Base-by-base conservation (phyloP, 2,797 vertebrate genomes). In the Malurus leucopterus region DNA sequence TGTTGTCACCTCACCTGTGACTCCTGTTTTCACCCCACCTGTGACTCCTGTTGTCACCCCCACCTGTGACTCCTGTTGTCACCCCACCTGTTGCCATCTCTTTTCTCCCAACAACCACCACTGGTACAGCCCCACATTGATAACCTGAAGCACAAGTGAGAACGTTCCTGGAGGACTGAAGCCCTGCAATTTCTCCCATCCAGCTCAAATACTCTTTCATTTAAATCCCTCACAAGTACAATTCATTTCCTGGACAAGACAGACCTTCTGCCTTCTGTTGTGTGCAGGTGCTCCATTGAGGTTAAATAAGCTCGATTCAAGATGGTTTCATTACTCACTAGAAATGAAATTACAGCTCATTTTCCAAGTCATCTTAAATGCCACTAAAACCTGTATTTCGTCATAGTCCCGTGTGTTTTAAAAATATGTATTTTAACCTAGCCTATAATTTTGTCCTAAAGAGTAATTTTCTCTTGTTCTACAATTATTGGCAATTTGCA, bases 371-470 rank as follows among this genome's bases (percentile, higher is more conserved):
- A 75, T 68, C 76, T 81, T 49, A 68, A 88, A 53, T 9, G 32
- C 53, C 58, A 81, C 29, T 76, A 79, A 90, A 85, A 74, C 47
- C 68, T 76, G 68, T 57, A 90, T 78, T 73, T 79, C 86, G n/a
- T 73, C 80, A 86, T 29, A 68, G 64, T 50, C 64, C 44, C 55
- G 11, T 23, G 46, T 84, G 50, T 3, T 73, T 94, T 91, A 73
- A 84, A 78, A 72, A 86, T 36, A 73, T 36, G 19, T 29, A 32
- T 59, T 86, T 86, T 55, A 88, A 88, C 41, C 41, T 24, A 84
- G 59, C 34, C 74, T 89, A 17, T 88, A 89, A 93, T 92, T 95
- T 88, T 81, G 73, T 69, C 76, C 61, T 65, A 50, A 77, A 86
- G 68, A 90, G 49, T 76, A 77, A 92, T 92, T 69, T 78, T 89